Base-by-base conservation (phyloP, 2,888 invertebrate genomes). In the Caenorhabditis sulstoni region DNA sequence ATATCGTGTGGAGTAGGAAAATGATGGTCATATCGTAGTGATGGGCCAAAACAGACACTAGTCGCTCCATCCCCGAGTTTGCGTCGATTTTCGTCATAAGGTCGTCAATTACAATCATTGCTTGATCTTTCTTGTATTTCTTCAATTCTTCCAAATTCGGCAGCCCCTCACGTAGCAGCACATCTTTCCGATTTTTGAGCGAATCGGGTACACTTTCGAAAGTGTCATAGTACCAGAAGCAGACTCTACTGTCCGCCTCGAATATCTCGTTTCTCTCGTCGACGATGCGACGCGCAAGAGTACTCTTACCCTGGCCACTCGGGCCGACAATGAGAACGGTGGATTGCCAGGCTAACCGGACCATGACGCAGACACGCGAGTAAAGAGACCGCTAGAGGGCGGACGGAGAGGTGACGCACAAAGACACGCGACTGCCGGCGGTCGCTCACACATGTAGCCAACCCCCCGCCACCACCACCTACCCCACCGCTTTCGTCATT, bases 211-310 rank as follows among this genome's bases (percentile, higher is more conserved):
- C 49, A 20, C 61, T 61, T 61, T 61, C 61, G 8, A 61, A 61
- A 11, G 61, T 49, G 9, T 61, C 61, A 20, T 61, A 61, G 18
- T 61, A 61, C 61, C 61, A 61, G 37, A 59, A 61, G 37, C 47
- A 49, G 12, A 61, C 16, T 47, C 49, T 49, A 35, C 61, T 61
- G 7, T 49, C 14, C 0, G 37, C 49, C 4, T 61, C 16, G 16
- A 61, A 61, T 37, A 61, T 61, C 5, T 1, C 11, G 47, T 61
- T 61, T 29, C 61, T 16, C 11, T 61, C 1, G 0, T 47, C 49
- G 3, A 61, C 47, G 18, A 61, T 61, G 3, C 37, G 14, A 0
- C 12, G 61, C 18, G 61, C 61, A 7, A 61, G 14, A 11, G 61
- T 61, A 20, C 61, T 61, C 49, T 59, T 61, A 4, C 61, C 61